A percentile compares a stretch with the other conserved stretches of the same genome.
phyloP scores from a whole-genome alignment of 2,797 vertebrate species.

The Cheracebus regulus region DNA sequence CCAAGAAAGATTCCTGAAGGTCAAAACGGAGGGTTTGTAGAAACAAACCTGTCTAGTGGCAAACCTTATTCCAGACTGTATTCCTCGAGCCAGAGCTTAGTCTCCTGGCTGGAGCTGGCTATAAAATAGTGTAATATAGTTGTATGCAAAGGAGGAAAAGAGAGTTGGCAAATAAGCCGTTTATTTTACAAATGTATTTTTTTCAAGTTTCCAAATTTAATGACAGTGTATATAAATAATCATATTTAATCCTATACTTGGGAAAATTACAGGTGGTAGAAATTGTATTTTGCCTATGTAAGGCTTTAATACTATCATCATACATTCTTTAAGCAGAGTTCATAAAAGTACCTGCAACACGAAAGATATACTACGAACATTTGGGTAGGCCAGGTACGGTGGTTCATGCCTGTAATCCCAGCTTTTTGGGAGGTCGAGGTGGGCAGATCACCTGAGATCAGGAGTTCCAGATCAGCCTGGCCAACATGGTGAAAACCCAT shows the following conservation, averaged over 20 bases:
- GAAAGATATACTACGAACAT: neutral
- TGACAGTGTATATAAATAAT: neutral
- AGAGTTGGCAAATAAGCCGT: neutral
- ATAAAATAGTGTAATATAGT: neutral
- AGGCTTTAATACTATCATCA: neutral
- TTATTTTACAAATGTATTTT: neutral
- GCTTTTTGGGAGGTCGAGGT: too few relatives aligned
- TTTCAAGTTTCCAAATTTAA: neutral
- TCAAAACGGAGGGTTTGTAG: neutral
- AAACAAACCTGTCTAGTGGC: neutral
- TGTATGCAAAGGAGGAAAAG: neutral
- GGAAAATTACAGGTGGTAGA: neutral
- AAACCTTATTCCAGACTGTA: accelerated
- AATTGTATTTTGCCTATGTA: neutral
- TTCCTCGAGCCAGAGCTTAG: neutral
- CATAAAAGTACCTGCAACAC: neutral
- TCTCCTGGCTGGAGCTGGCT: neutral
- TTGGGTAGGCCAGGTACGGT: accelerated
- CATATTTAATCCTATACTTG: neutral
- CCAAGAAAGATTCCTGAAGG: neutral
- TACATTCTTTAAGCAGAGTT: neutral
- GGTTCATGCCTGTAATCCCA: too few relatives aligned
- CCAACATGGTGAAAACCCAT: neutral
- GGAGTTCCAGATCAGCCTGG: neutral
- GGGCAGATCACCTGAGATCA: too few relatives aligned